Conservation (phyloP, 2,888 invertebrate species). For the Taphrorychus bicolor region DNA sequence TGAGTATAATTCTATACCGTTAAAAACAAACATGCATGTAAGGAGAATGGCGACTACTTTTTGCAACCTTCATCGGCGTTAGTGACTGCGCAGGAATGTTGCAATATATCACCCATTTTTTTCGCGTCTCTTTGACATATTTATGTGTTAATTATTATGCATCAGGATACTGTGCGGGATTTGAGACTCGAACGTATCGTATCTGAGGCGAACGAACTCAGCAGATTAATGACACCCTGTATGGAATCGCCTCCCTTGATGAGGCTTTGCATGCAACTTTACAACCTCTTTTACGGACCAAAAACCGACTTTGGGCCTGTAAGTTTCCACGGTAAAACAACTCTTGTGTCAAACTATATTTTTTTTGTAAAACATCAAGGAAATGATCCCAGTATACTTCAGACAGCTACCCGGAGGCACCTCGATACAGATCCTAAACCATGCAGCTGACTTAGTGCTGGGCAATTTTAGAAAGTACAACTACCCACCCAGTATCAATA, state of each 20-base stretch:
- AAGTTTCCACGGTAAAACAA: conserved; percentile 43
- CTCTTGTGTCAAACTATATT: no score
- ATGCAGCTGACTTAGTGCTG: conserved; percentile 52
- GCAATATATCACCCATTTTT: not conserved
- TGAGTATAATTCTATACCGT: conserved; percentile 45
- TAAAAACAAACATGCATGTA: no score
- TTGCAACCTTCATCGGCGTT: not conserved
- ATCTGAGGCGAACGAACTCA: conserved; percentile 51
- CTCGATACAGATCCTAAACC: conserved; percentile 54
- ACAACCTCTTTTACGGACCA: conserved; percentile 55
- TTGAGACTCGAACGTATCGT: conserved; percentile 47
- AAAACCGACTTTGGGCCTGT: conserved; percentile 54
- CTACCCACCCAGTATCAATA: conserved; percentile 62
- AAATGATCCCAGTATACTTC: conserved; percentile 55
- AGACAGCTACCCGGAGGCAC: conserved; percentile 57
- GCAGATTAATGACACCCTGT: conserved; percentile 48
- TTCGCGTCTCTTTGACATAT: not conserved
- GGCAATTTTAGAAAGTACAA: conserved; percentile 64
- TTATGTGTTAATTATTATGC: not conserved
- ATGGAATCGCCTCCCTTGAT: conserved; percentile 54
- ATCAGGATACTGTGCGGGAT: conserved; percentile 47
- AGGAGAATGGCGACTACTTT: not conserved
- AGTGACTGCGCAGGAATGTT: not conserved
- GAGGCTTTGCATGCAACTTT: conserved; percentile 52
- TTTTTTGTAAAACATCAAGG: conserved; percentile 46